phyloP scores from a whole-genome alignment of 2,797 vertebrate genomes.

The Buceros bicornis region DNA sequence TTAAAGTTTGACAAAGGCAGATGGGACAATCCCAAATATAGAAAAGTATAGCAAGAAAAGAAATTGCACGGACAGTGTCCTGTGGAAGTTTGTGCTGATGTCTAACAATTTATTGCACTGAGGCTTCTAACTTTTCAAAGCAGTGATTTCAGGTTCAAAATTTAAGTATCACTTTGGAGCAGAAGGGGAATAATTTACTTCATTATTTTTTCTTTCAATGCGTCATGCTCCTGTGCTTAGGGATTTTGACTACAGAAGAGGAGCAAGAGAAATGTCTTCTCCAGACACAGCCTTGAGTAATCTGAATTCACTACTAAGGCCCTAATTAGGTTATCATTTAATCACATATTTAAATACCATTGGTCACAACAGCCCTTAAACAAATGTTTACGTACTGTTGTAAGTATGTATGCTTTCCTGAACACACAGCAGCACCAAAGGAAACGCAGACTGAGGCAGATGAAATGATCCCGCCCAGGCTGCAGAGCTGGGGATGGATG shows the following conservation, averaged over 20 bases:
- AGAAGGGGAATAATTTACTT: background rate
- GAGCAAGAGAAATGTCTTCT: background rate
- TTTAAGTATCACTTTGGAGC: background rate
- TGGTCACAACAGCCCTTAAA: background rate
- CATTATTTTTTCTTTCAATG: background rate
- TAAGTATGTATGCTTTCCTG: background rate
- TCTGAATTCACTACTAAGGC: background rate
- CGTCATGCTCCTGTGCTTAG: background rate
- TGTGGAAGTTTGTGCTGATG: background rate
- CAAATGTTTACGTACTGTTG: background rate
- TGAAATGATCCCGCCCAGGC: background rate
- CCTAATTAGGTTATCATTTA: background rate
- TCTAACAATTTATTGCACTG: background rate
- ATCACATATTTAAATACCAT: background rate
- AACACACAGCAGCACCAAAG: background rate
- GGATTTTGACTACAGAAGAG: background rate
- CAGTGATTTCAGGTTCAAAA: background rate
- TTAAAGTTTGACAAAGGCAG: background rate
- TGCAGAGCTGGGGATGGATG: background rate
- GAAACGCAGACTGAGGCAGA: fast-evolving
- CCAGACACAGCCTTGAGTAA: background rate
- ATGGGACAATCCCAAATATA: background rate
- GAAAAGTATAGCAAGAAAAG: background rate
- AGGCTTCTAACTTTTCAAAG: background rate
- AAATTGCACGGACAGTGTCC: background rate